A percentile compares a stretch with the other conserved stretches of the same genome.
phyloP scores from a whole-genome alignment of 2,888 invertebrate genomes.

The Linyphia triangularis region DNA sequence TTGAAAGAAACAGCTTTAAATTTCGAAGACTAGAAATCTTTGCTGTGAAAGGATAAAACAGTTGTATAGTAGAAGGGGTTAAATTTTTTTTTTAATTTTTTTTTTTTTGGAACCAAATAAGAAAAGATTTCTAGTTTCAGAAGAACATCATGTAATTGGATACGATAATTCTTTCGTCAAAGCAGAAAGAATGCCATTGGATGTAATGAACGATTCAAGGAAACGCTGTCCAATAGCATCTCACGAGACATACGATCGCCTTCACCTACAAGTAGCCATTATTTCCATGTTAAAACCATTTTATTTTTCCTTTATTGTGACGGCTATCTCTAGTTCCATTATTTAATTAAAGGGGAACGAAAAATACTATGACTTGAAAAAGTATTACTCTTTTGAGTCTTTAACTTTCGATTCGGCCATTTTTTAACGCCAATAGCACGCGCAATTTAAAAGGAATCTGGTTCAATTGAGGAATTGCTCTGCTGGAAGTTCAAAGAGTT shows the following conservation, averaged over 20 bases:
- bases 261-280: conserved; percentile 58
- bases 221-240: conserved; percentile 54
- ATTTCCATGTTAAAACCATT: conserved; percentile 27
- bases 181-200: conserved; percentile 49
- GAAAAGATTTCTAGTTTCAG: conserved; percentile 55
- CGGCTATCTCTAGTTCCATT: conserved; percentile 44
- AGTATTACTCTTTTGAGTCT: conserved; percentile 48
- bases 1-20: too few relatives aligned
- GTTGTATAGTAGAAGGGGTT: too few relatives aligned
- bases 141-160: conserved; percentile 71
- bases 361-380: conserved; percentile 35
- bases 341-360: conserved; percentile 60
- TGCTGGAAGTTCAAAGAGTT: not conserved
- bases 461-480: conserved; percentile 18
- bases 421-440: not conserved
- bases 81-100: too few relatives aligned
- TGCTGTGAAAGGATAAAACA: too few relatives aligned
- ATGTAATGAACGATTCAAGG: conserved; percentile 68
- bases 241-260: conserved; percentile 42
- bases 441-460: conserved; percentile 3
- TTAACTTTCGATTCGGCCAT: conserved; percentile 41
- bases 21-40: too few relatives aligned
- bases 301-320: conserved; percentile 36
- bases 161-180: conserved; percentile 65
- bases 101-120: not conserved